phyloP scores from a whole-genome alignment of 2,888 invertebrate genomes.

The Drosophila setosimentum region DNA sequence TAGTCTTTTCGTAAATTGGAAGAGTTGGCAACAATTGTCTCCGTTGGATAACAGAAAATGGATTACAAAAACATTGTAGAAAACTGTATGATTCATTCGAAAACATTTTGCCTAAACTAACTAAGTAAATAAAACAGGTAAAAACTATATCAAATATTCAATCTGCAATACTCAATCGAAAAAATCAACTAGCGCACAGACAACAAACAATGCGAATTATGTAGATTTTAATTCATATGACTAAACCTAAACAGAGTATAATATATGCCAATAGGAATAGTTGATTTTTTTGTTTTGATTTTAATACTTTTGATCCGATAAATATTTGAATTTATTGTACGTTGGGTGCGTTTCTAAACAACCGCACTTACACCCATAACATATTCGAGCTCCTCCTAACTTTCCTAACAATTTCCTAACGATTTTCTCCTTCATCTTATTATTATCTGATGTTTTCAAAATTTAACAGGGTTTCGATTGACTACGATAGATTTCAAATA shows the following conservation, averaged over 20 bases:
- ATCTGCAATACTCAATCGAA: conserved; percentile 4
- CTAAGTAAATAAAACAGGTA: conserved; percentile 50
- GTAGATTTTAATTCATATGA: conserved; percentile 38
- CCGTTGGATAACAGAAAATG: conserved; percentile 24
- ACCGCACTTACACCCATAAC: conserved; percentile 24
- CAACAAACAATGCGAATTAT: conserved; percentile 30
- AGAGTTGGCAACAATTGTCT: conserved; percentile 19
- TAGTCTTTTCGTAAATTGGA: conserved; percentile 27
- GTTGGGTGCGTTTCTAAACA: conserved; percentile 21
- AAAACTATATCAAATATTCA: conserved; percentile 22
- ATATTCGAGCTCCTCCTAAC: conserved; percentile 29
- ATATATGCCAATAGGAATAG: conserved; percentile 27
- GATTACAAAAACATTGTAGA: conserved; percentile 39
- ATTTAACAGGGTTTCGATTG: conserved; percentile 66
- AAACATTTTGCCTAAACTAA: conserved; percentile 49
- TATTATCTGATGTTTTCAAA: conserved; percentile 42
- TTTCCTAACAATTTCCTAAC: conserved; percentile 60
- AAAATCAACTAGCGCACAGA: conserved; percentile 24
- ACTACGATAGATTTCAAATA: conserved; percentile 35
- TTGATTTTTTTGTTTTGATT: conserved; percentile 72
- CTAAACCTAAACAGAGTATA: conserved; percentile 45
- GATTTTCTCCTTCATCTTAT: conserved; percentile 22
- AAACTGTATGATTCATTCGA: conserved; percentile 29
- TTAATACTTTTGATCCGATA: conserved; percentile 65
- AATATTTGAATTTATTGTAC: conserved; percentile 72